Evolutionary conservation across 92 coral and sea anemone species (phyloP), one percentile per base, ranked within the genome.

Genomic region (Actinernus sp.): DNA sequence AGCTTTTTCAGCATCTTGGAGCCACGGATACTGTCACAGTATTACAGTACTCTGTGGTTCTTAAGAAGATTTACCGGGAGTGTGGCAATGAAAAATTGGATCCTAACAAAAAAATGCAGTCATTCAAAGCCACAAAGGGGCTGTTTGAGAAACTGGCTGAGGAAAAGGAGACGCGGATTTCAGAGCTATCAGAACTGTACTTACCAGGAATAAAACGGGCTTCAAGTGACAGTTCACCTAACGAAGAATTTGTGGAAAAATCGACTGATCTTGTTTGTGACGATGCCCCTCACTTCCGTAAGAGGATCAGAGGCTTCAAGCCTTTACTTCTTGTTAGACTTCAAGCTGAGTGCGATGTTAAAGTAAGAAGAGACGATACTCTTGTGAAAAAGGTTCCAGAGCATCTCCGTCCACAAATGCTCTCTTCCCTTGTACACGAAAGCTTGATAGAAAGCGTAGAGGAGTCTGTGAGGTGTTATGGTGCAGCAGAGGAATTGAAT

Each of bases 241-340:
- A n/a, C n/a, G n/a, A n/a, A n/a, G 14, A 48, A 67, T 25, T 61
- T 37, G 34, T 88, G 30, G 19, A 18, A 58, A 63, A 40, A 47
- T 74, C 95, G 0, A 45, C 74, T 1, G 70, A 63, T 8, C 49
- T 84, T 24, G 26, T 88, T 7, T 84, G 59, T 55, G 73, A 78
- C 18, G 84, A 88, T 47, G 87, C 95, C 0, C 91, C 95, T 0
- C 65, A 68, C 25, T 84, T 78, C 55, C 67, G 71, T 24, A 80
- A 49, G n/a, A 78, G 95, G 1, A 21, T 88, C 21, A 6, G 27
- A 1, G 36, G 30, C 22, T 54, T 88, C 19, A 43, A 62, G 0
- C 33, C 27, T 2, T 33, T 68, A 10, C 26, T 73, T 52, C 45
- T 84, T 2, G 73, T 78, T 2, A 82, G 84, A 17, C 69, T 72